Evolutionary conservation across 2,888 invertebrate species (phyloP), one percentile per base, ranked within the genome.

Genomic region (Falcaria lacertinaria): DNA sequence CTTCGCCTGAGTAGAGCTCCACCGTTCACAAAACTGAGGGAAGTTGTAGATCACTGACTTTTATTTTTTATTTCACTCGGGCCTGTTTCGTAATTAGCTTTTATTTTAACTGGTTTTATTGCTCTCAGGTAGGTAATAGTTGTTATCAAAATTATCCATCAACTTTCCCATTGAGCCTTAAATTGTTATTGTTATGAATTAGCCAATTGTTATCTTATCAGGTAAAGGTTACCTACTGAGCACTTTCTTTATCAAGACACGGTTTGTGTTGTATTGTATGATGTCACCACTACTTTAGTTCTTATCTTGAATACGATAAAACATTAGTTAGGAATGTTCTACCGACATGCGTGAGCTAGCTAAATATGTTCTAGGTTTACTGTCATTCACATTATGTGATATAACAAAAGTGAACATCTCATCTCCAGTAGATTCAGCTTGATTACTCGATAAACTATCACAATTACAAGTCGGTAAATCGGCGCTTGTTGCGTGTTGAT

Each of bases 241-340:
- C 72, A 77, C 73, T 82, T 82, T 83, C 85, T 81, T 86, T 83
- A 85, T 86, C 84, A 71, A 71, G 64, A 60, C 65, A 57, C 62
- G 64, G 75, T 67, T 71, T 80, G 72, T 70, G 67, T 59, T 52
- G 68, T 70, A 66, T 59, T 52, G 68, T 57, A 64, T 88, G 89
- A 89, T 84, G 87, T 87, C 89, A 88, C 67, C 75, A 57, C 66
- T 74, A 54, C 74, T 82, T 80, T 68, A 73, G 79, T 68, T 54
- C 50, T 87, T 88, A 88, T 89, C 88, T 83, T 60, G 64, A 64
- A 60, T 60, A 67, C 69, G 83, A 85, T 87, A 85, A 83, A 74
- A 74, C 63, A 71, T 65, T 68, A 62, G 67, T 69, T 73, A 76
- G 74, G 80, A 82, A 82, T 79, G 75, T 79, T 77, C 68, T 72